Base-by-base conservation (phyloP, 2,113 vertebrate species). In the Mola mola region DNA sequence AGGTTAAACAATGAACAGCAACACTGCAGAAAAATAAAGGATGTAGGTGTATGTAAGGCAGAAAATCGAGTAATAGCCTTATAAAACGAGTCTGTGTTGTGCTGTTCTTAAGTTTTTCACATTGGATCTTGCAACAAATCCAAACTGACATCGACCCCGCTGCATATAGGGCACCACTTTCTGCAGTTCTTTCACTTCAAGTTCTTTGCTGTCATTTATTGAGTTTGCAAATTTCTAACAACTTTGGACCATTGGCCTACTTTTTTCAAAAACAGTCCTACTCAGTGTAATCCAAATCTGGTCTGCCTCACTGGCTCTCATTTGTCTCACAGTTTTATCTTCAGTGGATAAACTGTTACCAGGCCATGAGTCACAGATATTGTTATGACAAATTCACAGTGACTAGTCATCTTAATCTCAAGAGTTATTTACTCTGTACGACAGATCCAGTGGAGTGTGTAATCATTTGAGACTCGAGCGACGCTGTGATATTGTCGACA, bases 341-440 rank as follows among this genome's bases (percentile, higher is more conserved):
- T 72, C 46, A 19, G n/a, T 38, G 21, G 49, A 34, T 57, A 4
- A 51, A 25, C 26, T 12, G 20, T 33, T 16, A 50, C 52, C 47
- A 48, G 57, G 31, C 46, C 25, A 33, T 33, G 69, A 75, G 42
- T 59, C 46, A 75, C 52, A 41, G n/a, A 46, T 41, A 59, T 26
- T 25, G 50, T 41, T 53, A 8, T 66, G 57, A 67, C 28, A 76
- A 74, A 76, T 60, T 72, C 44, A 48, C 46, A 55, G 40, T 61
- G 52, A 71, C 43, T 56, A 21, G 52, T 58, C 42, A 53, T 75
- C 50, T 75, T 66, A 41, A 48, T 36, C 49, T 68, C 51, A 31
- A 17, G 66, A 66, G 64, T 70, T 53, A 70, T 67, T 81, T 58
- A 66, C 47, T 67, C 4, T 37, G 22, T 19, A 6, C 15, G 9